Evolutionary conservation across 2,888 invertebrate genomes (phyloP).

Genomic region (Chrysopilus asiliformis): DNA sequence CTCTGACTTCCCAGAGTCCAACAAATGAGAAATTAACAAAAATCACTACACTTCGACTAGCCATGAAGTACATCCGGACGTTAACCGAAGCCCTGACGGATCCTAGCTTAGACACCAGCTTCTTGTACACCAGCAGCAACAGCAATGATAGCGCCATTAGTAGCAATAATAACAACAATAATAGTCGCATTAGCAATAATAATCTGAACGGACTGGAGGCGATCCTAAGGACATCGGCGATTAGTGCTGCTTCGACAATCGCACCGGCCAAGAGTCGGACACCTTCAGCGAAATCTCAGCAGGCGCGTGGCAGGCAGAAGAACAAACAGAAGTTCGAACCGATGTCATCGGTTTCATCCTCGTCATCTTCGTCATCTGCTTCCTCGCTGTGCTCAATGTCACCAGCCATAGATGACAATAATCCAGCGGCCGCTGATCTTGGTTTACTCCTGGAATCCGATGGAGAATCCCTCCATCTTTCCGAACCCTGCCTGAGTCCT

Average conservation of each 20-base stretch:
- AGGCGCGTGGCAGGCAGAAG: background rate
- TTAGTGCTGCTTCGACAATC: background rate
- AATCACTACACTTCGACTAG: conserved; percentile 73
- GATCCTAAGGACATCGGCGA: too few relatives aligned
- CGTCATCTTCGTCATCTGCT: conserved; percentile 12
- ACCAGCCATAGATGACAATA: conserved; percentile 18
- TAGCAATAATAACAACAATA: conserved; percentile 2
- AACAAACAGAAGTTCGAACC: background rate
- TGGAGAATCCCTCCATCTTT: conserved; percentile 40
- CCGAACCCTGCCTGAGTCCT: conserved; percentile 30
- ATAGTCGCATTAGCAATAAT: background rate
- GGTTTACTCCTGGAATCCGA: conserved; percentile 44
- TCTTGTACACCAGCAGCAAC: conserved; percentile 4
- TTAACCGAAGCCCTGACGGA: conserved; percentile 49
- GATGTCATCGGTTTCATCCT: conserved; percentile 6
- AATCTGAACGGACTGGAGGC: too few relatives aligned
- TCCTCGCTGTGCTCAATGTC: conserved; percentile 17
- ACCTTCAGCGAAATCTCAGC: background rate
- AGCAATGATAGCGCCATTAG: background rate
- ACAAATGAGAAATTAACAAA: conserved; percentile 74
- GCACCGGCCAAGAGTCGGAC: conserved; percentile 1
- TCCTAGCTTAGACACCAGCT: conserved; percentile 29
- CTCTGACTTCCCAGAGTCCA: conserved; percentile 20
- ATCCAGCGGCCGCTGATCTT: conserved; percentile 25
- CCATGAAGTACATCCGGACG: conserved; percentile 75